These are phyloP conservation scores for Trinectes maculatus DNA, from an alignment of 2,113 vertebrate species.

Conservation along the genomic window DNA sequence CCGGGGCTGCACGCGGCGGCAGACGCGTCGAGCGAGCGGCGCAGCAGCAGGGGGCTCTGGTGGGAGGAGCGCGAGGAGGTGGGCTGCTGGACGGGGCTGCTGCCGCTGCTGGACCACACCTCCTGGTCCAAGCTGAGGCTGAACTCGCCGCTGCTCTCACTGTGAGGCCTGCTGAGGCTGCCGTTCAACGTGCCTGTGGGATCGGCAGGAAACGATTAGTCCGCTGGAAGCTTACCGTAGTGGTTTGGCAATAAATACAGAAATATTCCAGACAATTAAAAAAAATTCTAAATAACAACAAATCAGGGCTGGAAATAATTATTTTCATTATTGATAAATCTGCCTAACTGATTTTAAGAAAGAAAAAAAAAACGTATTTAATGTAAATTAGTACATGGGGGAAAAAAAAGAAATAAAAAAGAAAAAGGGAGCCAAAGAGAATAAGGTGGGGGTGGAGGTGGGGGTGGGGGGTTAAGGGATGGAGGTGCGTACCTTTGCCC, in stretches of 20 bases:
- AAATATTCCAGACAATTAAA: too few relatives aligned
- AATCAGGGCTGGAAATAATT: neutral
- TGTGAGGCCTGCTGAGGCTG: conserved; percentile 89
- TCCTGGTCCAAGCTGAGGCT: conserved; percentile 90
- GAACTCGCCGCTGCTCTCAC: conserved; percentile 96
- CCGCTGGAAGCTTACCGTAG: too few relatives aligned
- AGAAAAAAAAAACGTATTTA: too few relatives aligned
- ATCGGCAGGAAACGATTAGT: neutral
- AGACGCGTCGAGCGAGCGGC: conserved; percentile 75
- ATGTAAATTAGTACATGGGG: too few relatives aligned
- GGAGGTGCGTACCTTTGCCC: conserved; percentile 91
- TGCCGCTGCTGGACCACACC: conserved; percentile 93
- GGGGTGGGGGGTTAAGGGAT: conserved; percentile 33
- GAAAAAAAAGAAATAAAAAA: neutral
- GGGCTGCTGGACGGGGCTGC: conserved; percentile 90
- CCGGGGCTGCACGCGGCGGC: neutral
- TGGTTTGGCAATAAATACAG: too few relatives aligned
- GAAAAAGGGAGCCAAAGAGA: conserved; percentile 11
- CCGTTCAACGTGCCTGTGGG: conserved; percentile 86
- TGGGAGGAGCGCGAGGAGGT: conserved; percentile 83
- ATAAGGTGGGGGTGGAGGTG: neutral
- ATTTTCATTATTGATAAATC: neutral
- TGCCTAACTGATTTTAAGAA: too few relatives aligned
- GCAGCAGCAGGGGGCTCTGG: conserved; percentile 87
- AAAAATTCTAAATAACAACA: too few relatives aligned